A percentile compares a stretch with the other conserved stretches of the same genome.
Conservation (phyloP, 2,113 vertebrate species). For the Larimichthys crocea region DNA sequence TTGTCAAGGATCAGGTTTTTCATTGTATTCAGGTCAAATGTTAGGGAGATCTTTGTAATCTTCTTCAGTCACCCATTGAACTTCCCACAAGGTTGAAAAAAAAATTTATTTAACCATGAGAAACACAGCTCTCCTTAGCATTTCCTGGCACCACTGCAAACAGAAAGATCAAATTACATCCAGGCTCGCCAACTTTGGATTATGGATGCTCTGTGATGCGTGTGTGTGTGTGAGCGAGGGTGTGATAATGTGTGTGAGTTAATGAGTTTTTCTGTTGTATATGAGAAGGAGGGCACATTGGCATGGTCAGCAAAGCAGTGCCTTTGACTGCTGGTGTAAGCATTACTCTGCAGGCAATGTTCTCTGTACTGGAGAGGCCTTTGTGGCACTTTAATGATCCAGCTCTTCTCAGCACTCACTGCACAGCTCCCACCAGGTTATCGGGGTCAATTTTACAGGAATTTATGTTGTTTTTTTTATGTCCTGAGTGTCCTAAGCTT, state of each 20-base stretch:
- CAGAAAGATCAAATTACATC: slow-evolving; percentile 51
- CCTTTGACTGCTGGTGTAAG: slow-evolving; percentile 30
- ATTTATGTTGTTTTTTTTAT: slow-evolving; percentile 8
- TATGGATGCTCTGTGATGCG: slow-evolving; percentile 46
- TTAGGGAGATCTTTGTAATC: background rate
- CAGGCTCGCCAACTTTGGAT: slow-evolving; percentile 35
- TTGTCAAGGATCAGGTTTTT: slow-evolving; percentile 34
- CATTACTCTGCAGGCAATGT: background rate
- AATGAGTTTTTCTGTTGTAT: slow-evolving; percentile 46
- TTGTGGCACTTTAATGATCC: slow-evolving; percentile 39
- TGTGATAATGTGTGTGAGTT: slow-evolving; percentile 38
- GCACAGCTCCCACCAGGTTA: background rate
- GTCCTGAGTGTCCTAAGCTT: slow-evolving; percentile 21
- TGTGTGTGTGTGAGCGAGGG: slow-evolving; percentile 45
- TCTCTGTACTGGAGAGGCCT: slow-evolving; percentile 10
- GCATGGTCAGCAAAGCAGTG: slow-evolving; percentile 32
- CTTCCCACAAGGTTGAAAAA: slow-evolving; percentile 7
- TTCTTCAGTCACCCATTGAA: slow-evolving; percentile 4
- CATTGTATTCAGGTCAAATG: slow-evolving; percentile 47
- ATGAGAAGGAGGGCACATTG: slow-evolving; percentile 27
- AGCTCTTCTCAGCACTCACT: slow-evolving; percentile 6
- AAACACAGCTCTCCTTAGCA: slow-evolving; percentile 34
- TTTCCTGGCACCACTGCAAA: slow-evolving; percentile 25
- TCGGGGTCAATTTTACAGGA: slow-evolving; percentile 25
- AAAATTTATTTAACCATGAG: slow-evolving; percentile 1